Evolutionary conservation across 53 echinoderm and acorn worm genomes (phyloP).

Genomic region (Hippasteria phrygiana): DNA sequence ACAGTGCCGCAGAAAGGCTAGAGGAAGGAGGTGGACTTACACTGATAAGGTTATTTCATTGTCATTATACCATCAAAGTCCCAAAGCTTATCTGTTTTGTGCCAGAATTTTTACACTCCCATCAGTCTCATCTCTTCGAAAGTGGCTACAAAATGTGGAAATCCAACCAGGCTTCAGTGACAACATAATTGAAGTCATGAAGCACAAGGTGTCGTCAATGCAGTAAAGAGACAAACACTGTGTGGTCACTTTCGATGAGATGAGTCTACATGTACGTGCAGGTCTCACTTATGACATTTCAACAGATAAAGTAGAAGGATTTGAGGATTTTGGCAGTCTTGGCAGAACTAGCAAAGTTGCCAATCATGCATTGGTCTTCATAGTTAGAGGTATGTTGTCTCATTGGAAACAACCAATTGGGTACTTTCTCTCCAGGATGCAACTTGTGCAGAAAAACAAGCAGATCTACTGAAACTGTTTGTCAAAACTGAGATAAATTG

Average conservation of each 20-base stretch:
- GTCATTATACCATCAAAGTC: constrained; percentile 68
- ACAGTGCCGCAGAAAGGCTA: constrained; percentile 2
- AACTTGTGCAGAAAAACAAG: no score
- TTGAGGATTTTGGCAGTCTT: constrained; percentile 68
- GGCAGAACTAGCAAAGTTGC: constrained; percentile 53
- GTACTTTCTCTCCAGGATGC: constrained; percentile 40
- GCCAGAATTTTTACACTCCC: constrained; percentile 59
- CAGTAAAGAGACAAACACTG: constrained; percentile 50
- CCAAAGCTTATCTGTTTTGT: constrained; percentile 57
- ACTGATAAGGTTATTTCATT: constrained; percentile 61
- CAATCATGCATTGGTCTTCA: constrained; percentile 72
- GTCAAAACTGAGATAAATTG: constrained; percentile 35
- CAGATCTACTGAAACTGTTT: no score
- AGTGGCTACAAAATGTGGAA: constrained; percentile 55
- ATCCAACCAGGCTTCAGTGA: constrained; percentile 57
- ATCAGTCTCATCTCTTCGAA: constrained; percentile 43
- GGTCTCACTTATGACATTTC: constrained; percentile 63
- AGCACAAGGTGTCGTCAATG: constrained; percentile 63
- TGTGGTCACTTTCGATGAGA: constrained; percentile 66
- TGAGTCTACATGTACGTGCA: constrained; percentile 34
- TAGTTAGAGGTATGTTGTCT: constrained; percentile 56
- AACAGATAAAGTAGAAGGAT: constrained; percentile 66
- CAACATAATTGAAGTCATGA: constrained; percentile 17
- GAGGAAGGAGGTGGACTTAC: constrained; percentile 62
- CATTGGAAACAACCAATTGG: constrained; percentile 69